Evolutionary conservation across 2,888 invertebrate species (phyloP).

Genomic region (Aradus depressus): DNA sequence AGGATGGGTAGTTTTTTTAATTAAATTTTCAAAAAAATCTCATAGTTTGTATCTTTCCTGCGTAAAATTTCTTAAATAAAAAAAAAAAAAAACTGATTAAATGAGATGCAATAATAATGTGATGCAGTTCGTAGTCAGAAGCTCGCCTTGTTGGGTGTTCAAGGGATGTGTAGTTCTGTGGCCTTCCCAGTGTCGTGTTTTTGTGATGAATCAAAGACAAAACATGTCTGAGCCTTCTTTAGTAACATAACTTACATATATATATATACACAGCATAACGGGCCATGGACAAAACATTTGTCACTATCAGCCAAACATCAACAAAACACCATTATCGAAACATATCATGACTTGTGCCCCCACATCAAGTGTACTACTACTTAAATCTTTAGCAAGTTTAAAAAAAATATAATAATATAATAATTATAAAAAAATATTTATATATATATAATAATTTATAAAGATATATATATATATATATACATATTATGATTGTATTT

Average conservation of each 20-base stretch:
- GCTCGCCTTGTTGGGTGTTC: conserved; percentile 27
- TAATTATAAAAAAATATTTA: conserved; percentile 17
- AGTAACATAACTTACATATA: too few species aligned
- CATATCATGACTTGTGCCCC: conserved; percentile 71
- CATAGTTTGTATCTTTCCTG: too few species aligned
- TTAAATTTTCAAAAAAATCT: too few species aligned
- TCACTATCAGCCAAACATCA: conserved; percentile 64
- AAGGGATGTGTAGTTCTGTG: conserved; percentile 20
- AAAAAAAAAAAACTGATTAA: too few species aligned
- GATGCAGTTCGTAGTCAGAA: too few species aligned
- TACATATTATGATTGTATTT: conserved; percentile 27
- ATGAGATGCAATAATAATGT: too few species aligned
- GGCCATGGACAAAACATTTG: conserved; percentile 41
- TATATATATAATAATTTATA: conserved; percentile 21
- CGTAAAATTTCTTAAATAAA: too few species aligned
- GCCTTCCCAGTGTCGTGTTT: conserved; percentile 16
- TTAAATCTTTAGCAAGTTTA: conserved; percentile 36
- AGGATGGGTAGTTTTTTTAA: too few species aligned
- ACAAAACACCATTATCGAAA: conserved; percentile 63
- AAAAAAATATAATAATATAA: conserved; percentile 17
- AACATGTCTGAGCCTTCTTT: conserved; percentile 21
- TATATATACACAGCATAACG: conserved; percentile 18
- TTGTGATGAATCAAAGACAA: conserved; percentile 20
- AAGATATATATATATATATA: conserved; percentile 16
- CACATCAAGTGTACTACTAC: conserved; percentile 48